Evolutionary conservation across 2,797 vertebrate genomes (phyloP).

Genomic region (Adelosebastes latens): DNA sequence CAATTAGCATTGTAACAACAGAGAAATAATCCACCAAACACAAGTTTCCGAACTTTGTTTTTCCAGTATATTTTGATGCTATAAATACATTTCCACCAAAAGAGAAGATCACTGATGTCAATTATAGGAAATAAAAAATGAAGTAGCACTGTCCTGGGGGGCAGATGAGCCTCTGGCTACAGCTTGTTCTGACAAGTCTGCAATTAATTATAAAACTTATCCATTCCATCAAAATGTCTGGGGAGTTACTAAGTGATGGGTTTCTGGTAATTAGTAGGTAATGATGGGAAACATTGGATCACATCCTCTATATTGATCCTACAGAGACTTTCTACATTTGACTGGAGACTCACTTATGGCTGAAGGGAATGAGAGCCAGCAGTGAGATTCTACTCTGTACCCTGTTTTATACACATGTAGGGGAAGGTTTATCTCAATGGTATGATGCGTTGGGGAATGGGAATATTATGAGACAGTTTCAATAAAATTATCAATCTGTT

Average conservation of each 20-base stretch:
- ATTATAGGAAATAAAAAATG: neutral
- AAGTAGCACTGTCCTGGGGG: neutral
- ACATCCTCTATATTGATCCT: slow-evolving; percentile 31
- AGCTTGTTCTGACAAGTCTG: slow-evolving; percentile 16
- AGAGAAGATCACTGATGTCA: neutral
- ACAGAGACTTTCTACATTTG: slow-evolving; percentile 11
- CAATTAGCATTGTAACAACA: no score
- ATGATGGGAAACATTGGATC: slow-evolving; percentile 35
- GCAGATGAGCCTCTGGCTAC: slow-evolving; percentile 25
- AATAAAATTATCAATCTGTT: neutral
- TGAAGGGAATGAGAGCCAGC: neutral
- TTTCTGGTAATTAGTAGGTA: slow-evolving; percentile 36
- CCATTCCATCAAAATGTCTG: slow-evolving; percentile 30
- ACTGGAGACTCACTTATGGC: slow-evolving; percentile 17
- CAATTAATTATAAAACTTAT: slow-evolving; percentile 40
- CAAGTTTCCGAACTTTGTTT: no score
- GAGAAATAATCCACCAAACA: no score
- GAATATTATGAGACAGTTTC: neutral
- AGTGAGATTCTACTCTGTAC: neutral
- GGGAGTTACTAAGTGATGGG: slow-evolving; percentile 31
- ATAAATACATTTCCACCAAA: neutral
- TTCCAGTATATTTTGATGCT: neutral
- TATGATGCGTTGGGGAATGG: neutral
- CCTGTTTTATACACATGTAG: neutral
- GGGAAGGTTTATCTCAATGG: neutral